Evolutionary conservation across 2,797 vertebrate species (phyloP).

Genomic region (Manis pentadactyla): DNA sequence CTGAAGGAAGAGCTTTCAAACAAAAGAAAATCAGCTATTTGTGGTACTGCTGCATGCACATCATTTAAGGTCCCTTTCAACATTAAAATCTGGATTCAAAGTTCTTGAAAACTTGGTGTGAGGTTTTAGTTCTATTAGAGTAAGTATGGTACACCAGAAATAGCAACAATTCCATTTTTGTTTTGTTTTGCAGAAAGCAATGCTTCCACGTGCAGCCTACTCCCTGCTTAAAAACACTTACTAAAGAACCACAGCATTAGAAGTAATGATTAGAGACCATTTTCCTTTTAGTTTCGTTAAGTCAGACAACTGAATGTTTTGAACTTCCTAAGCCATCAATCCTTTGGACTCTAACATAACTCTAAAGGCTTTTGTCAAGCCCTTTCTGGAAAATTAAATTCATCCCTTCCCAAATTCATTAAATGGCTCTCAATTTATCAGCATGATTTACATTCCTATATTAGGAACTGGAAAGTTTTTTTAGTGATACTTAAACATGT

Average conservation of each 20-base stretch:
- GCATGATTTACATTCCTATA: neutral
- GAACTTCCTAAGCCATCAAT: constrained; percentile 1
- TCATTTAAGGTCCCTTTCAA: neutral
- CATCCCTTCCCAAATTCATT: neutral
- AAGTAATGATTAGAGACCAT: neutral
- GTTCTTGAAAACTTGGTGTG: neutral
- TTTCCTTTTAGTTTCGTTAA: constrained; percentile 20
- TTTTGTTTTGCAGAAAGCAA: constrained; percentile 42
- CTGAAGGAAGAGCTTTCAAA: constrained; percentile 37
- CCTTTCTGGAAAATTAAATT: constrained; percentile 21
- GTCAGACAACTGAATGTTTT: constrained; percentile 7
- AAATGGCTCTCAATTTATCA: constrained; percentile 10
- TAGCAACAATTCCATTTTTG: constrained; percentile 16
- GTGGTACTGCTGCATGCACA: neutral
- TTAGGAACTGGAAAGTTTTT: neutral
- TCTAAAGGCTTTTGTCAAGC: constrained; percentile 14
- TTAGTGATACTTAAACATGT: constrained; percentile 3
- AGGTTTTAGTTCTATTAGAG: constrained; percentile 50
- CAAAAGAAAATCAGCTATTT: neutral
- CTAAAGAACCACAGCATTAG: neutral
- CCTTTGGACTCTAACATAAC: neutral
- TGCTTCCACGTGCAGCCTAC: neutral
- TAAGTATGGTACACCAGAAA: constrained; percentile 26
- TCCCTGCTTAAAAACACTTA: neutral
- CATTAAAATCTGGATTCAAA: constrained; percentile 48